A percentile compares a stretch with the other conserved stretches of the same genome.
Conservation (phyloP, 2,888 invertebrate species). For the Cantharis flavilabris region DNA sequence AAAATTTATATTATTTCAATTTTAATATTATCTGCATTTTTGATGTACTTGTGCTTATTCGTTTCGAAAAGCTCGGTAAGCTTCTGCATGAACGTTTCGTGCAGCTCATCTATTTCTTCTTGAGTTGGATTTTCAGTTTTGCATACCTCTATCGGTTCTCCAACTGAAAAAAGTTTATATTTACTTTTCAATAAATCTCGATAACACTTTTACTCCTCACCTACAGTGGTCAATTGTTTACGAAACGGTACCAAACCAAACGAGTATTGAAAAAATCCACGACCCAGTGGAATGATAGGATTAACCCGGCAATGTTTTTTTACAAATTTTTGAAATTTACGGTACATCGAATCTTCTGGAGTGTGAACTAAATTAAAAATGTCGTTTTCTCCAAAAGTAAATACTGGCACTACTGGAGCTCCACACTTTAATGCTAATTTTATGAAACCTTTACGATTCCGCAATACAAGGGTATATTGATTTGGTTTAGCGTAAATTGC, state of each 20-base stretch:
- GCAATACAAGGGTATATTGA: conserved; percentile 72
- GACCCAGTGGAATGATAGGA: conserved; percentile 75
- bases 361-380: conserved; percentile 77
- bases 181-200: neutral
- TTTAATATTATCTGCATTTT: conserved; percentile 59
- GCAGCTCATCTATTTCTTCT: conserved; percentile 77
- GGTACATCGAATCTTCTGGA: conserved; percentile 70
- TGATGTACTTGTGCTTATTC: conserved; percentile 78
- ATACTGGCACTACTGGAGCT: conserved; percentile 82
- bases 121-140: conserved; percentile 73
- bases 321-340: conserved; percentile 70
- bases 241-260: conserved; percentile 85
- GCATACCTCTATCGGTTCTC: conserved; percentile 78
- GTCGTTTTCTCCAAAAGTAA: conserved; percentile 90
- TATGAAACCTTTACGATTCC: conserved; percentile 68
- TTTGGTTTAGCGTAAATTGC: conserved; percentile 82
- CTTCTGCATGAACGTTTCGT: conserved; percentile 71
- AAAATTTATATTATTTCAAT: neutral
- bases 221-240: conserved; percentile 80
- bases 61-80: conserved; percentile 78
- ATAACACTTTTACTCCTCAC: conserved; percentile 60
- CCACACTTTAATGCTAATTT: conserved; percentile 58
- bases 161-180: conserved; percentile 65
- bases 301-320: conserved; percentile 74
- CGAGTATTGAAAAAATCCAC: conserved; percentile 91